Conservation (phyloP, 2,113 vertebrate species). For the Sterrhoptilus dennistouni region DNA sequence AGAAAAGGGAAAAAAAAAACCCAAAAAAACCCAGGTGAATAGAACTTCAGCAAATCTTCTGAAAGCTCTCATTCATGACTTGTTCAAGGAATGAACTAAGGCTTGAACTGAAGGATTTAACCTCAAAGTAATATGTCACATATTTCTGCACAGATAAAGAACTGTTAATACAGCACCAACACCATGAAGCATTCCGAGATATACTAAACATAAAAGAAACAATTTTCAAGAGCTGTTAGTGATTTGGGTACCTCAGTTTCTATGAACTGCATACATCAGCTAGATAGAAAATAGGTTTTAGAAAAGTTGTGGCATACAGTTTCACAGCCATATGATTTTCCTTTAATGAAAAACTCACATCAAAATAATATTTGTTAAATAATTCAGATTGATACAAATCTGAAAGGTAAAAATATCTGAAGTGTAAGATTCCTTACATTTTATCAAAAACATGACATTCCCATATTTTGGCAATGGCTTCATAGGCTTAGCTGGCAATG, state of each 20-base stretch:
- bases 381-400: not conserved
- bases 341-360: not conserved
- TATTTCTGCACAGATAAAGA: not conserved
- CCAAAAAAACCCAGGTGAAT: not conserved
- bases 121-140: not conserved
- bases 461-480: not conserved
- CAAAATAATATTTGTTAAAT: not conserved
- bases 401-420: not conserved
- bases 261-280: fast-evolving
- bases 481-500: not conserved
- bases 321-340: not conserved
- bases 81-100: not conserved
- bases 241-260: not conserved
- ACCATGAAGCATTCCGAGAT: not conserved
- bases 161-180: not conserved
- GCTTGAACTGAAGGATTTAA: not conserved
- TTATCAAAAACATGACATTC: not conserved
- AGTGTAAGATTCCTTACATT: not conserved
- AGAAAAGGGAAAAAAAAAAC: not conserved
- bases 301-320: not conserved
- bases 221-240: not conserved
- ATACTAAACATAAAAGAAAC: not conserved
- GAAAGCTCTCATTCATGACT: not conserved
- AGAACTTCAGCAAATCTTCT: not conserved
- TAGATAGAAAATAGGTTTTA: not conserved